Evolutionary conservation across 2,797 vertebrate species (phyloP).

Genomic region (Schizothorax lantsangensis): DNA sequence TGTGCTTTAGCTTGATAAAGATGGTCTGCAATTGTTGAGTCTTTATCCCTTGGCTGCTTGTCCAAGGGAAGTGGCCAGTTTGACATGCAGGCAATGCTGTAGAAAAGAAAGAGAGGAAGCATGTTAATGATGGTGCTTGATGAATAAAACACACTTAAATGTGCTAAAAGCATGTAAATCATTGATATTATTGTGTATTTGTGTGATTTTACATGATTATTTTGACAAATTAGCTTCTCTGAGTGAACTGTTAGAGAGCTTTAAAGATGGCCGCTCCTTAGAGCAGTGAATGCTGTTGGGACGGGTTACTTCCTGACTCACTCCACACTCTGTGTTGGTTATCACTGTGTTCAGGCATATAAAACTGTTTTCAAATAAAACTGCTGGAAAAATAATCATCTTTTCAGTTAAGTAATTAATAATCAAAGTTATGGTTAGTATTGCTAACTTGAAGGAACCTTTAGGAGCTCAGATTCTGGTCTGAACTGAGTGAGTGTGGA

Average conservation of each 20-base stretch:
- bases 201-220: conserved; percentile 2
- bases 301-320: conserved; percentile 72
- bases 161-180: neutral
- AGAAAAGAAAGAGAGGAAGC: conserved; percentile 59
- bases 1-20: conserved; percentile 44
- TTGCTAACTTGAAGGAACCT: neutral
- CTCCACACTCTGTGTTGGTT: conserved; percentile 47
- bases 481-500: neutral
- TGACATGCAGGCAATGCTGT: conserved; percentile 61
- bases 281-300: conserved; percentile 61
- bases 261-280: conserved; percentile 79
- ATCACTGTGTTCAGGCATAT: neutral
- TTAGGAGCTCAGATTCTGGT: conserved; percentile 23
- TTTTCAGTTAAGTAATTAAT: neutral
- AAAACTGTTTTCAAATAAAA: neutral
- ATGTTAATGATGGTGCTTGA: conserved; percentile 14
- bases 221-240: conserved; percentile 62
- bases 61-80: conserved; percentile 58
- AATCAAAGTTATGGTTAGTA: neutral
- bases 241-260: conserved; percentile 61
- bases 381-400: neutral
- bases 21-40: conserved; percentile 54
- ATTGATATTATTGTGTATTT: neutral
- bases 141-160: conserved; percentile 11
- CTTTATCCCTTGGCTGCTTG: conserved; percentile 46